Evolutionary conservation across 2,113 vertebrate genomes (phyloP).

Genomic region (Holacanthus passer): DNA sequence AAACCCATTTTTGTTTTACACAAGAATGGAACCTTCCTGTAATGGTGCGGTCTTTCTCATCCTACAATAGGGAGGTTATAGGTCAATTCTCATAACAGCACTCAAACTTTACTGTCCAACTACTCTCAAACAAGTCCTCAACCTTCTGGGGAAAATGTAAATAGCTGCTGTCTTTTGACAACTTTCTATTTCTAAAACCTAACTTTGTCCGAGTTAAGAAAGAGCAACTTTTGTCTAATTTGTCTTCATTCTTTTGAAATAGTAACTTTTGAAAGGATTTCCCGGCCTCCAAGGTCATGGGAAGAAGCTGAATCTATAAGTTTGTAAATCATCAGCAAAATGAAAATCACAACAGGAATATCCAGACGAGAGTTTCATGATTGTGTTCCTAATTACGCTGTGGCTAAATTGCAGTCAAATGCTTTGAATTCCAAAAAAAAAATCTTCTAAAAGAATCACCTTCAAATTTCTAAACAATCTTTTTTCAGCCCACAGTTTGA

Average conservation of each 20-base stretch:
- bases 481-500: slow-evolving; percentile 8
- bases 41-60: background rate
- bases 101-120: slow-evolving; percentile 19
- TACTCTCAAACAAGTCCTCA: slow-evolving; percentile 12
- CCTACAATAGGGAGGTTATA: slow-evolving; percentile 20
- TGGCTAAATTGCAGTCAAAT: slow-evolving; percentile 35
- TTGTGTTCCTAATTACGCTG: slow-evolving; percentile 22
- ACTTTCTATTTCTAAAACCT: slow-evolving; percentile 29
- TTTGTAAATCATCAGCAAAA: slow-evolving; percentile 23
- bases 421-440: slow-evolving; percentile 27
- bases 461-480: slow-evolving; percentile 40
- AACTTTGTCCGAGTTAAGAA: slow-evolving; percentile 23
- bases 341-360: slow-evolving; percentile 19
- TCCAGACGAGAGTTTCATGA: background rate
- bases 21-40: background rate
- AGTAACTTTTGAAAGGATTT: slow-evolving; percentile 28
- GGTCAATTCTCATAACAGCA: background rate
- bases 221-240: slow-evolving; percentile 5
- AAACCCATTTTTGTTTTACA: slow-evolving; percentile 17
- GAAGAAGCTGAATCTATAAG: slow-evolving; percentile 14
- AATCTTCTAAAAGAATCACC: slow-evolving; percentile 36
- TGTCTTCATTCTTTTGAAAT: slow-evolving; percentile 18
- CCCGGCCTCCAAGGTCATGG: slow-evolving; percentile 31
- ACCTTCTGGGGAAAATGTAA: slow-evolving; percentile 43
- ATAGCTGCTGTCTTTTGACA: slow-evolving; percentile 27